A percentile compares a stretch with the other conserved stretches of the same genome.
phyloP scores from a whole-genome alignment of 2,888 invertebrate species.

The Endomychus coccineus region DNA sequence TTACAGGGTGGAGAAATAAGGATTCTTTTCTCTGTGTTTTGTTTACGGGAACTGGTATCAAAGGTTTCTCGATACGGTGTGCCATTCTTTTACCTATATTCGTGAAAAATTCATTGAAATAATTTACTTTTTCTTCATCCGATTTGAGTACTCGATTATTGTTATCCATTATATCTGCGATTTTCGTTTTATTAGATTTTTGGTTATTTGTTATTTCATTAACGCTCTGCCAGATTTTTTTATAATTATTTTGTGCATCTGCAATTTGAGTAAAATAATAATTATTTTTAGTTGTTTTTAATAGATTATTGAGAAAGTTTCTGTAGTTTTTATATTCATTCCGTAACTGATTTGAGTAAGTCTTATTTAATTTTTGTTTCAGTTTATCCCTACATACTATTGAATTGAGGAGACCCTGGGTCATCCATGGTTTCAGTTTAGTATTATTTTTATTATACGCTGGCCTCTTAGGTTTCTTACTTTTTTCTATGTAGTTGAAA shows the following conservation, averaged over 20 bases:
- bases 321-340: constrained; percentile 6
- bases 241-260: not conserved
- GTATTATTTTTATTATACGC: not conserved
- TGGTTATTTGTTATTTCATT: constrained; percentile 6
- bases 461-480: not conserved
- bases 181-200: too few relatives aligned
- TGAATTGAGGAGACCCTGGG: not conserved
- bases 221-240: not conserved
- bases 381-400: constrained; percentile 3
- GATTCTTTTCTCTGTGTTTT: too few relatives aligned
- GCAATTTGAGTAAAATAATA: not conserved
- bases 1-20: too few relatives aligned
- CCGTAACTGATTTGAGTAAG: not conserved
- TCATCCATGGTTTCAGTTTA: constrained; percentile 4
- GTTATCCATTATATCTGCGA: too few relatives aligned
- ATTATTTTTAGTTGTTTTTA: constrained; percentile 4
- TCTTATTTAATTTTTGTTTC: constrained; percentile 1
- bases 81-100: too few relatives aligned
- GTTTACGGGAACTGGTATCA: too few relatives aligned
- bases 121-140: too few relatives aligned
- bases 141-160: too few relatives aligned
- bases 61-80: too few relatives aligned
- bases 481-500: not conserved
- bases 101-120: too few relatives aligned
- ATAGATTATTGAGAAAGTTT: constrained; percentile 2